Evolutionary conservation across 2,888 invertebrate genomes (phyloP).

Genomic region (Apamea monoglypha): DNA sequence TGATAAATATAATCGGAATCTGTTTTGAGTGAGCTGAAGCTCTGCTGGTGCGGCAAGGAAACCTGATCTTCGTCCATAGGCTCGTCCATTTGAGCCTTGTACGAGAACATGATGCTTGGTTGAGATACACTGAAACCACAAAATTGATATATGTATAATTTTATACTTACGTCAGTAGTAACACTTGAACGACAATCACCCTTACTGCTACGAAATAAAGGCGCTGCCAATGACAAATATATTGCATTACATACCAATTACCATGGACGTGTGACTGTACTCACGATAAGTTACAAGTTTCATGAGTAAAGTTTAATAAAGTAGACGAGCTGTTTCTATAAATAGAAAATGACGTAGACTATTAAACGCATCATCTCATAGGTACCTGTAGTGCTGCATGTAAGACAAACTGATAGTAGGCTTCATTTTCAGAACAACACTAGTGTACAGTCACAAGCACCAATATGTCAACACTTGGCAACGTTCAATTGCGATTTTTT

Average conservation of each 20-base stretch:
- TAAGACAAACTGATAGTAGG: background rate
- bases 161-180: background rate
- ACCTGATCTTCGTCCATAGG: constrained; percentile 94
- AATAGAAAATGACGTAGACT: background rate
- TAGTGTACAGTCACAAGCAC: too few relatives aligned
- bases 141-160: background rate
- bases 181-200: background rate
- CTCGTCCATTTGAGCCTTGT: constrained; percentile 95
- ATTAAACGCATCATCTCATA: background rate
- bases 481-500: too few relatives aligned
- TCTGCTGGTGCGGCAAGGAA: constrained; percentile 94
- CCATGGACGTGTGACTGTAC: background rate
- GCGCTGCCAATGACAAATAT: background rate
- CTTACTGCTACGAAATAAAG: background rate
- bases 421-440: background rate
- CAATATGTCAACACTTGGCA: too few relatives aligned
- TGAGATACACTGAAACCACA: constrained; percentile 91
- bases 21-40: constrained; percentile 93
- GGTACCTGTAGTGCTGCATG: background rate
- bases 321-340: background rate
- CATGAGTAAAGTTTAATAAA: constrained; percentile 1
- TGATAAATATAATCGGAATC: constrained; percentile 94
- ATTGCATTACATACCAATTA: background rate
- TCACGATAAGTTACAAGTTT: background rate
- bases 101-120: constrained; percentile 94